These are phyloP conservation scores for Brenthis hecate DNA, from an alignment of 2,888 invertebrate genomes.

Conservation along the genomic window DNA sequence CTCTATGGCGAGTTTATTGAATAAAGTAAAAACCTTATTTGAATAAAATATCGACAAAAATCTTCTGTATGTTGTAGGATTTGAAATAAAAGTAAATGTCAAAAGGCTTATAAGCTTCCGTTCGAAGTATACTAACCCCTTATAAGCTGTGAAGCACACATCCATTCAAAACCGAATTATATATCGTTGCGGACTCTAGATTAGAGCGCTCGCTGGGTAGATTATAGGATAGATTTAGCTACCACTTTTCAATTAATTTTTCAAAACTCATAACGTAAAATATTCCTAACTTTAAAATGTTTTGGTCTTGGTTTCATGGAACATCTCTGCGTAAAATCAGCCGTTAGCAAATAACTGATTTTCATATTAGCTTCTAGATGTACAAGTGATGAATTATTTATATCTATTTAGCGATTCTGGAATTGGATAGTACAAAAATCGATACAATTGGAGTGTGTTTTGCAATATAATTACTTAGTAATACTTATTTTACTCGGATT, in stretches of 20 bases:
- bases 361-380: too few relatives aligned
- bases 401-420: too few relatives aligned
- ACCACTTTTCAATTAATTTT: constrained; percentile 27
- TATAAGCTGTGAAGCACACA: constrained; percentile 34
- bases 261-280: not conserved
- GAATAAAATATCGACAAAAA: not conserved
- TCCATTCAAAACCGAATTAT: constrained; percentile 39
- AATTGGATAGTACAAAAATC: too few relatives aligned
- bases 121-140: constrained; percentile 35
- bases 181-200: constrained; percentile 26
- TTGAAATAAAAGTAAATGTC: constrained; percentile 9
- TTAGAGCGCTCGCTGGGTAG: constrained; percentile 25
- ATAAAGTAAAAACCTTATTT: not conserved
- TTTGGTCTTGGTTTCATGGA: too few relatives aligned
- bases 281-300: too few relatives aligned
- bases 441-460: too few relatives aligned
- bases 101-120: constrained; percentile 24
- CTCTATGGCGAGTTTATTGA: too few relatives aligned
- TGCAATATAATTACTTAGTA: too few relatives aligned
- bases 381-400: too few relatives aligned
- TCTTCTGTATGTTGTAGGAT: constrained; percentile 5
- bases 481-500: too few relatives aligned
- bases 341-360: too few relatives aligned
- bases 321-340: too few relatives aligned
- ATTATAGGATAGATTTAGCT: constrained; percentile 25